Conservation (phyloP, 2,113 vertebrate species). For the Labrus mixtus region DNA sequence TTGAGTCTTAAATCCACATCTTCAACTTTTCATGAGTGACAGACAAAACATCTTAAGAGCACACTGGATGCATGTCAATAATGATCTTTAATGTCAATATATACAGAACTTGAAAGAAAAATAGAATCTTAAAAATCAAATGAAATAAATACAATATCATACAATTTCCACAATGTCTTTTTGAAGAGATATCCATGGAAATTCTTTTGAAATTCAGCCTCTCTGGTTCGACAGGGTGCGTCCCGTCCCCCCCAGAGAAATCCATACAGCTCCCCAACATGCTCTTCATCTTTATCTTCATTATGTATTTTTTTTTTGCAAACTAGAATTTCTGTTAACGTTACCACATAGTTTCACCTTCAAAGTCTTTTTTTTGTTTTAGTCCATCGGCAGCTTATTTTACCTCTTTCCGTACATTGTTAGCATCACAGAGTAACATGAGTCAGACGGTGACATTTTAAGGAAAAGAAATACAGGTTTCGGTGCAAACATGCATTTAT, state of each 20-base stretch:
- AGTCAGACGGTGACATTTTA: constrained; percentile 53
- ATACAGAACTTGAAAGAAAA: constrained; percentile 94
- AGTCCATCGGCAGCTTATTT: constrained; percentile 69
- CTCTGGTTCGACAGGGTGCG: constrained; percentile 73
- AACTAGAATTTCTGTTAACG: constrained; percentile 41
- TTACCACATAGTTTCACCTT: constrained; percentile 64
- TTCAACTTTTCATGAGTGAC: neutral
- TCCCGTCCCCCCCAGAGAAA: constrained; percentile 74
- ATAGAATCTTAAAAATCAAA: constrained; percentile 92
- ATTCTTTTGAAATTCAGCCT: constrained; percentile 68
- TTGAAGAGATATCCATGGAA: constrained; percentile 83
- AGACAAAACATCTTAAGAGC: constrained; percentile 2
- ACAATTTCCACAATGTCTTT: constrained; percentile 93
- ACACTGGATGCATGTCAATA: constrained; percentile 80
- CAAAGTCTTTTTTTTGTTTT: constrained; percentile 46
- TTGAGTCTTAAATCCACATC: too few relatives aligned
- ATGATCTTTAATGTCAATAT: constrained; percentile 96
- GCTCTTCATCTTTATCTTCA: constrained; percentile 66
- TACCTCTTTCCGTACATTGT: constrained; percentile 62
- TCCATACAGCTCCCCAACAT: constrained; percentile 72
- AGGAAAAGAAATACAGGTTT: constrained; percentile 59
- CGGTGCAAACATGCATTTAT: constrained; percentile 64
- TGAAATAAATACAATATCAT: constrained; percentile 97
- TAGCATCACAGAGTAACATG: constrained; percentile 68
- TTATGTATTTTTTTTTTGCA: constrained; percentile 41